A percentile compares a stretch with the other conserved stretches of the same genome.
phyloP scores from a whole-genome alignment of 2,888 invertebrate genomes.

The Apotomis turbidana region DNA sequence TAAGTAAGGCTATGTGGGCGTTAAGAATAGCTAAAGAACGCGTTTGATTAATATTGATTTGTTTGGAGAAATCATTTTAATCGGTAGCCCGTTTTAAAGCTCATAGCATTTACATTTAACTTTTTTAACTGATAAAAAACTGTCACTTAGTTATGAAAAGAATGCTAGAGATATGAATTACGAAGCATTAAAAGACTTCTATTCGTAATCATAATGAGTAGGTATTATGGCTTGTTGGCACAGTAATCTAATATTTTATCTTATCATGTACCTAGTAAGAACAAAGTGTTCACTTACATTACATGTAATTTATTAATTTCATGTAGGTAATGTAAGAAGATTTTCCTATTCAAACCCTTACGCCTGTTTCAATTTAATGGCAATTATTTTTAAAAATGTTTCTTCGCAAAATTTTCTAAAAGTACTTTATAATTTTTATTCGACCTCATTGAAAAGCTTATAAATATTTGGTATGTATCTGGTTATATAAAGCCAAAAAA shows the following conservation, averaged over 20 bases:
- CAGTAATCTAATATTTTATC: no score
- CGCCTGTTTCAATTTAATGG: neutral
- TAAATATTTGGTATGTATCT: no score
- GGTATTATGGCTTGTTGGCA: neutral
- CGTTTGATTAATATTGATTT: slow-evolving; percentile 39
- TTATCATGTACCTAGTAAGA: no score
- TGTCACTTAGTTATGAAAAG: neutral
- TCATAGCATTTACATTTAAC: slow-evolving; percentile 15
- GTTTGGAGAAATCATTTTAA: slow-evolving; percentile 8
- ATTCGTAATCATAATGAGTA: neutral
- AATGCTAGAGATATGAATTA: neutral
- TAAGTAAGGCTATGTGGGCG: slow-evolving; percentile 44
- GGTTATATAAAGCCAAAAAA: neutral
- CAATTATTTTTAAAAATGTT: neutral
- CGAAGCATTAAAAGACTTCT: neutral
- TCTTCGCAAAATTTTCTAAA: neutral
- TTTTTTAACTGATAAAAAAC: slow-evolving; percentile 19
- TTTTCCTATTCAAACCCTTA: neutral
- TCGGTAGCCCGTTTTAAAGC: slow-evolving; percentile 26
- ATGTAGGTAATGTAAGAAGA: no score
- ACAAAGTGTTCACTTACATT: no score
- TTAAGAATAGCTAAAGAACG: slow-evolving; percentile 32
- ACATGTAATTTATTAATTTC: no score
- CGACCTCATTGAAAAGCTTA: neutral
- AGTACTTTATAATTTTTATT: neutral